Evolutionary conservation across 2,113 vertebrate species (phyloP).

Genomic region (Scomber japonicus): DNA sequence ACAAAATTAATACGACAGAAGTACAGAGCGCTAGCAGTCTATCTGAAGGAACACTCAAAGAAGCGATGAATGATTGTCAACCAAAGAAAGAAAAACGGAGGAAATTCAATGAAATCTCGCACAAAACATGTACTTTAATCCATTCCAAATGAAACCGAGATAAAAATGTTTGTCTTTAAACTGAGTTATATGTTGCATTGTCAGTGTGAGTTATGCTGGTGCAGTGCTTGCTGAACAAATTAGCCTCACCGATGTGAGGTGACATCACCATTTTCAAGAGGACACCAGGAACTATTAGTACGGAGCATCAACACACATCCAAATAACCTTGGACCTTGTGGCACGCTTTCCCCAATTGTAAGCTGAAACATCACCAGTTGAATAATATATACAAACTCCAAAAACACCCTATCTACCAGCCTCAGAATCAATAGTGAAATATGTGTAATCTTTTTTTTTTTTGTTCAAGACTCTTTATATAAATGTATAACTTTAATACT

Average conservation of each 20-base stretch:
- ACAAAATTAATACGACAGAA: constrained; percentile 57
- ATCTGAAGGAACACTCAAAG: constrained; percentile 55
- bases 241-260: constrained; percentile 64
- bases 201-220: constrained; percentile 64
- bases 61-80: constrained; percentile 79
- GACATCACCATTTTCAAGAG: constrained; percentile 70
- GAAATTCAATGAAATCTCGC: constrained; percentile 48
- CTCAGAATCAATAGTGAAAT: constrained; percentile 30
- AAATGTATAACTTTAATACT: constrained; percentile 62
- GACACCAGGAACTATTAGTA: constrained; percentile 42
- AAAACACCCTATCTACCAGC: constrained; percentile 39
- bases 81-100: constrained; percentile 51
- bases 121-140: constrained; percentile 41
- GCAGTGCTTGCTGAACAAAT: constrained; percentile 51
- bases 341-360: not conserved
- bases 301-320: constrained; percentile 39
- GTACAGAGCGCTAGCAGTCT: constrained; percentile 53
- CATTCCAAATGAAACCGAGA: constrained; percentile 33
- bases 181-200: constrained; percentile 31
- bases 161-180: constrained; percentile 10
- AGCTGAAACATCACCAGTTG: constrained; percentile 21
- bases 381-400: constrained; percentile 59
- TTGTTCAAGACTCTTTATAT: constrained; percentile 60
- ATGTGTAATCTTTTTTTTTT: constrained; percentile 29
- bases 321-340: constrained; percentile 35